These are phyloP conservation scores for Sitophilus oryzae DNA, from an alignment of 1,140 invertebrate species.

Conservation along the genomic window DNA sequence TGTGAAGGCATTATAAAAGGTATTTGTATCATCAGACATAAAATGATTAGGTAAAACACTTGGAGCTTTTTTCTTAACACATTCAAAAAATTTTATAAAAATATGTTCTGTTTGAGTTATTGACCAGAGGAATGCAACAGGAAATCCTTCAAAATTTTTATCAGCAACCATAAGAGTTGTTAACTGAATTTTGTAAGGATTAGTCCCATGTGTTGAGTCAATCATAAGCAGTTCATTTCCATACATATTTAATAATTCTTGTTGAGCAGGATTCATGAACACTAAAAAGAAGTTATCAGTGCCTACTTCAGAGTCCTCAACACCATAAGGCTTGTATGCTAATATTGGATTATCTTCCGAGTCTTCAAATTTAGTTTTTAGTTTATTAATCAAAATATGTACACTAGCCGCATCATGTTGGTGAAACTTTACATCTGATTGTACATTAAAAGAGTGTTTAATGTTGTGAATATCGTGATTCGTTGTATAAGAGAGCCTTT, in stretches of 20 bases:
- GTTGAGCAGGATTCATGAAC: slow-evolving; percentile 7
- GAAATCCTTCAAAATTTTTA: background rate
- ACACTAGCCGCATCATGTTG: slow-evolving; percentile 6
- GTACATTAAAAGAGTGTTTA: slow-evolving; percentile 4
- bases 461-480: slow-evolving; percentile 5
- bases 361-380: no score
- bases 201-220: slow-evolving; percentile 3
- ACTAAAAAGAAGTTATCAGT: slow-evolving; percentile 2
- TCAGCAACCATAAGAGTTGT: slow-evolving; percentile 2
- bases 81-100: background rate
- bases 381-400: no score
- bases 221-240: slow-evolving; percentile 5
- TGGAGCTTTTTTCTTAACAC: background rate
- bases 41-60: no score
- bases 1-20: background rate
- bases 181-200: slow-evolving; percentile 1
- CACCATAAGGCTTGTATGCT: no score
- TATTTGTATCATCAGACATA: background rate
- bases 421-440: background rate
- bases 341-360: no score
- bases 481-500: slow-evolving; percentile 2
- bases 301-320: no score
- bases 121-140: slow-evolving; percentile 1
- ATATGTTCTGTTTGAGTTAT: slow-evolving; percentile 3
- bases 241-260: slow-evolving; percentile 8